These are phyloP conservation scores for Chrysochloris asiatica DNA, from an alignment of 2,113 vertebrate genomes.

Conservation along the genomic window DNA sequence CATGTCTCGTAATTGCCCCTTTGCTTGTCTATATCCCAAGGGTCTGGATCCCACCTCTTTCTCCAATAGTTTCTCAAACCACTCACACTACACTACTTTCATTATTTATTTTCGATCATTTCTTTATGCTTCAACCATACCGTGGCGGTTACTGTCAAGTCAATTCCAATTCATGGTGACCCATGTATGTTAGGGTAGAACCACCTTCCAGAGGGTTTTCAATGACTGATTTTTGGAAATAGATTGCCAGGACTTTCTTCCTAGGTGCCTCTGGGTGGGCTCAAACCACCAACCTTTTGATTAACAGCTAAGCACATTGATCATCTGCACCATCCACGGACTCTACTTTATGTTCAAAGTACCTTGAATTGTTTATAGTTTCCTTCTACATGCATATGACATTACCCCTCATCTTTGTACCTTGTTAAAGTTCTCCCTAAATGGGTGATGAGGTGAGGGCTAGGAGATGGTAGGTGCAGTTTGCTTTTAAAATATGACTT, in stretches of 20 bases:
- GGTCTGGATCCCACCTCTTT: background rate
- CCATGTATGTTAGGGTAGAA: background rate
- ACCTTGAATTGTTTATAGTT: background rate
- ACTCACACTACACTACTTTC: background rate
- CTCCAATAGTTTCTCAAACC: conserved; percentile 19
- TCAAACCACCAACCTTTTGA: background rate
- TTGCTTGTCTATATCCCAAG: background rate
- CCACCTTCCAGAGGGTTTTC: background rate
- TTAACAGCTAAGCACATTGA: background rate
- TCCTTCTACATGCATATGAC: no score
- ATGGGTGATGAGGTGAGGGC: background rate
- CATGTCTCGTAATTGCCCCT: background rate
- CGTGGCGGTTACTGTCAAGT: background rate
- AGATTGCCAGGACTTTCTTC: background rate
- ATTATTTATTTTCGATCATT: background rate
- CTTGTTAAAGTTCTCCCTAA: background rate
- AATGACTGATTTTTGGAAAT: background rate
- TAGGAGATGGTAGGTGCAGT: background rate
- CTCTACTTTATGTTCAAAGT: background rate
- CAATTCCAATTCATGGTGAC: background rate
- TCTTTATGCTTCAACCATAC: background rate
- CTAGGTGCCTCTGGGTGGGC: background rate
- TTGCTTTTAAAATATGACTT: conserved; percentile 6
- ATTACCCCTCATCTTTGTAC: background rate
- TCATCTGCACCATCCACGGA: background rate